Evolutionary conservation across 1,140 invertebrate genomes (phyloP).

Genomic region (Bombus soroeensis): DNA sequence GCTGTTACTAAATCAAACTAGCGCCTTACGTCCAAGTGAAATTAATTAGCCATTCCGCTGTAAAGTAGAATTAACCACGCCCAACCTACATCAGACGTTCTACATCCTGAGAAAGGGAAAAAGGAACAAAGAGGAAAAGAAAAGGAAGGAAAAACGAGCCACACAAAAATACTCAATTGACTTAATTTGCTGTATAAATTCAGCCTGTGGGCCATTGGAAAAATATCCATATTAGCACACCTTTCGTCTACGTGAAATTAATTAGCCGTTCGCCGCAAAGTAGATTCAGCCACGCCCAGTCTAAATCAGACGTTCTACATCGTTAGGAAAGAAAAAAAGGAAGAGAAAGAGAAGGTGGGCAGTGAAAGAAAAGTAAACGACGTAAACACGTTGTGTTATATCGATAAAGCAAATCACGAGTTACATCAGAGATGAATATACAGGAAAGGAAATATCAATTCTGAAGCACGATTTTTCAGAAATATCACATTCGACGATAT

Average conservation of each 20-base stretch:
- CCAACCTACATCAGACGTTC: neutral
- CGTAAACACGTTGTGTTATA: no score
- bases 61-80: neutral
- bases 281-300: neutral
- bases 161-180: neutral
- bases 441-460: no score
- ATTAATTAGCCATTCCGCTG: conserved; percentile 19
- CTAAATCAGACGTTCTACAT: neutral
- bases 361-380: no score
- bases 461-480: no score
- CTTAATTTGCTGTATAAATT: no score
- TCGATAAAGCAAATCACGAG: no score
- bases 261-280: neutral
- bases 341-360: no score
- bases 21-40: conserved; percentile 25
- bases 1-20: conserved; percentile 39
- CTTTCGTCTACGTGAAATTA: neutral
- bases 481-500: no score
- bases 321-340: neutral
- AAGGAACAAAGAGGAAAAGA: neutral
- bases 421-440: no score
- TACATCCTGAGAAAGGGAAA: neutral
- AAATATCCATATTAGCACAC: neutral
- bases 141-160: neutral
- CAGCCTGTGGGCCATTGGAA: no score